Evolutionary conservation across 2,113 vertebrate genomes (phyloP).

Genomic region (Psammodynastes pulverulentus): DNA sequence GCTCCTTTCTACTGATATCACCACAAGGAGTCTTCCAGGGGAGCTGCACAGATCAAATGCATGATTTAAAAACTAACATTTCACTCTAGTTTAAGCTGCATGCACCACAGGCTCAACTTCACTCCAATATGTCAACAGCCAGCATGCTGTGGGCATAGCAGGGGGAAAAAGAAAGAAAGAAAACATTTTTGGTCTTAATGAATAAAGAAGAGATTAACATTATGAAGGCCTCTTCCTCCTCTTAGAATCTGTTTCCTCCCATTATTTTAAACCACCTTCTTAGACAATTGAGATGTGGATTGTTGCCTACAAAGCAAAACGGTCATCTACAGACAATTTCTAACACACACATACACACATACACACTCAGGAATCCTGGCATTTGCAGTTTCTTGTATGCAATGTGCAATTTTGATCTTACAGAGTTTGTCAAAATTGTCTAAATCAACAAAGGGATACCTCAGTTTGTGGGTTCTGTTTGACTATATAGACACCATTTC

Average conservation of each 20-base stretch:
- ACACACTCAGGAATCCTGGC: neutral
- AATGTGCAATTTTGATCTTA: neutral
- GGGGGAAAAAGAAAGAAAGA: neutral
- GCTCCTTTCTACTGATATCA: neutral
- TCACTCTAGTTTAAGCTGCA: rapidly evolving
- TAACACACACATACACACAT: neutral
- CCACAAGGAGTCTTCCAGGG: neutral
- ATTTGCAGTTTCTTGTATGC: neutral
- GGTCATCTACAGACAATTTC: neutral
- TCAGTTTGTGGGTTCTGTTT: neutral
- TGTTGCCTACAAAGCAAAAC: slow-evolving; percentile 4
- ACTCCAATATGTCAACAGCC: neutral
- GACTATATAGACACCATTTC: neutral
- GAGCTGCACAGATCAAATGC: neutral
- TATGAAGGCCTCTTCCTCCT: neutral
- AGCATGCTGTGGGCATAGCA: neutral
- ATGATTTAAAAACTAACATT: neutral
- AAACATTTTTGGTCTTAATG: slow-evolving; percentile 5
- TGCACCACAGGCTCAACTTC: neutral
- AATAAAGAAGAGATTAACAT: neutral
- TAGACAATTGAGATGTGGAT: neutral
- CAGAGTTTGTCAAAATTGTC: neutral
- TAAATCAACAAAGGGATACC: neutral
- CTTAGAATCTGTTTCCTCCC: neutral
- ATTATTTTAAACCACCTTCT: neutral